A percentile compares a stretch with the other conserved stretches of the same genome.
phyloP scores from a whole-genome alignment of 2,113 vertebrate genomes.

The human region DNA sequence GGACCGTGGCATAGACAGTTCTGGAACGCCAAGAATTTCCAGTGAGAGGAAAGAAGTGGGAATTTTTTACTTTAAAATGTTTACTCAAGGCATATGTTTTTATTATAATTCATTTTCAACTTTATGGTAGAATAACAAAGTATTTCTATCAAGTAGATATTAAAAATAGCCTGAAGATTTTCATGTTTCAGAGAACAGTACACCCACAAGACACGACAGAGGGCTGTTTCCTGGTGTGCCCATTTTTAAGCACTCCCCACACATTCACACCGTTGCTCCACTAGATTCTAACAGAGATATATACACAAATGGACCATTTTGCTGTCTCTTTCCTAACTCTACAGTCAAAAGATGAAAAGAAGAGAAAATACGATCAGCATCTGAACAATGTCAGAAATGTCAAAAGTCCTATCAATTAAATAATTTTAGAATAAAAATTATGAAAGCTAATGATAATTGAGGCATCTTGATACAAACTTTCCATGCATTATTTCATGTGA shows the following conservation, averaged over 20 bases:
- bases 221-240: background rate
- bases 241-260: background rate
- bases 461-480: background rate
- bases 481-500: background rate
- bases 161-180: background rate
- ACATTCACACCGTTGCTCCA: background rate
- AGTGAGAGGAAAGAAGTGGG: background rate
- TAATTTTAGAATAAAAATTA: background rate
- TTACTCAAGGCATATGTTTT: background rate
- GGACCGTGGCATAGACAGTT: background rate
- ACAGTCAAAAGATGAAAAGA: background rate
- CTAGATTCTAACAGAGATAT: background rate
- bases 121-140: background rate
- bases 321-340: background rate
- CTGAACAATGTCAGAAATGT: background rate
- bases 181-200: background rate
- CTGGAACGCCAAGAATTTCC: background rate
- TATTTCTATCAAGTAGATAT: background rate
- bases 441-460: background rate
- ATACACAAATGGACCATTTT: background rate
- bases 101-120: background rate
- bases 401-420: background rate
- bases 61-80: background rate
- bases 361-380: background rate
- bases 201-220: background rate